These are phyloP conservation scores for Phylloscopus whistleri DNA, from an alignment of 2,113 vertebrate genomes.

Conservation along the genomic window DNA sequence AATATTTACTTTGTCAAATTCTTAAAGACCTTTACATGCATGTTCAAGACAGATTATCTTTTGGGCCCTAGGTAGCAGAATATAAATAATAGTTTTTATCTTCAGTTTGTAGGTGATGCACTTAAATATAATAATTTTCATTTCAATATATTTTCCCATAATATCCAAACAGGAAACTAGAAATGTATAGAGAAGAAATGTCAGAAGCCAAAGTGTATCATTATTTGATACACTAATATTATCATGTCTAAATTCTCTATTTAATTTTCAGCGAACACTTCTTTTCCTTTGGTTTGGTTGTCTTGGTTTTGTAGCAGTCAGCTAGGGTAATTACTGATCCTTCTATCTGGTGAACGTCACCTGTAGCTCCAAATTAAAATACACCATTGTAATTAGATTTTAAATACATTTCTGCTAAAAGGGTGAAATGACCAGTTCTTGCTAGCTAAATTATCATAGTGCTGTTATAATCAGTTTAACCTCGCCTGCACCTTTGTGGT, in stretches of 20 bases:
- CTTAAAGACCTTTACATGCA: not conserved
- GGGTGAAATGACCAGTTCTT: not conserved
- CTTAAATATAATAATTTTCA: not conserved
- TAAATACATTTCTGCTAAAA: not conserved
- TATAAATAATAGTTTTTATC: not conserved
- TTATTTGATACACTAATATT: not conserved
- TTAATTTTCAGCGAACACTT: not conserved
- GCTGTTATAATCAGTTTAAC: conserved; percentile 1
- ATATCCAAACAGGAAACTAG: not conserved
- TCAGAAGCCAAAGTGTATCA: not conserved
- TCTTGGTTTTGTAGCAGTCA: not conserved
- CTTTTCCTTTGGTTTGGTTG: not conserved
- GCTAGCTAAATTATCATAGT: not conserved
- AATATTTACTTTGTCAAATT: conserved; percentile 20
- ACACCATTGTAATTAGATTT: not conserved
- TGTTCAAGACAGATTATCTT: not conserved
- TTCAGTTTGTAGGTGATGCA: not conserved
- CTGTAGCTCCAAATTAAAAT: conserved; percentile 4
- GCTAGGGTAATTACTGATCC: not conserved
- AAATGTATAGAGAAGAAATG: not conserved
- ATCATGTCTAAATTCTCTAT: not conserved
- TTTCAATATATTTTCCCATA: not conserved
- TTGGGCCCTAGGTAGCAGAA: not conserved
- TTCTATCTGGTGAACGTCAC: not conserved
- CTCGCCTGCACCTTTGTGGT: not conserved